phyloP scores from a whole-genome alignment of 2,888 invertebrate genomes.

The Zootermopsis nevadensis region DNA sequence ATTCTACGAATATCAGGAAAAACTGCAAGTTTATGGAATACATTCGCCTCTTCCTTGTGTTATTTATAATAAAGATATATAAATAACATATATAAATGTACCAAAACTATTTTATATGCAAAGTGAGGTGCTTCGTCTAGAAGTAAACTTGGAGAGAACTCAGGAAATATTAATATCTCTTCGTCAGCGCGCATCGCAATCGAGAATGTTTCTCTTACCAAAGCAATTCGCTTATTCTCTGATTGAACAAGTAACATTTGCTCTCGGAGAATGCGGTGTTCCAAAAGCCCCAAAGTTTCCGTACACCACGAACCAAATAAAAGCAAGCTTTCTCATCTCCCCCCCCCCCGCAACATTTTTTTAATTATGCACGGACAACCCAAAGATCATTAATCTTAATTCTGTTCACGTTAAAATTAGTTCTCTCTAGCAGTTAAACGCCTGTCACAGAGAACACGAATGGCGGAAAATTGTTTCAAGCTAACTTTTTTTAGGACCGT shows the following conservation, averaged over 20 bases:
- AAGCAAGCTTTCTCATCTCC: constrained; percentile 2
- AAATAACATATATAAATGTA: too few species aligned
- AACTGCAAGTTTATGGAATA: too few species aligned
- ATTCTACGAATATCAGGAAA: too few species aligned
- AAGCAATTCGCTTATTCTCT: neutral
- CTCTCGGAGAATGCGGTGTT: neutral
- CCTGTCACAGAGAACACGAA: constrained; percentile 38
- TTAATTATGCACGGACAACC: constrained; percentile 34
- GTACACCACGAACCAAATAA: constrained; percentile 27
- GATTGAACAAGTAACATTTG: constrained; percentile 22
- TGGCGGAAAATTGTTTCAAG: constrained; percentile 44
- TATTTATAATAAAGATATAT: too few species aligned
- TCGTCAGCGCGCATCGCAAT: neutral
- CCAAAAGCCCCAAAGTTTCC: neutral
- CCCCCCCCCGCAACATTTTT: neutral
- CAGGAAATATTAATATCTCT: too few species aligned
- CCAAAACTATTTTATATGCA: too few species aligned
- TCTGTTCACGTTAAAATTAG: constrained; percentile 41
- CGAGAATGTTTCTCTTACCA: neutral
- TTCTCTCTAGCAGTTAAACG: constrained; percentile 39
- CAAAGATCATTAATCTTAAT: constrained; percentile 43
- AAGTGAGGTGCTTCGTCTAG: too few species aligned
- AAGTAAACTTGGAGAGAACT: too few species aligned
- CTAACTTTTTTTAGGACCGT: constrained; percentile 25
- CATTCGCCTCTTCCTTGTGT: too few species aligned